phyloP scores from a whole-genome alignment of 2,113 vertebrate species.

The Tetraodon nigroviridis region DNA sequence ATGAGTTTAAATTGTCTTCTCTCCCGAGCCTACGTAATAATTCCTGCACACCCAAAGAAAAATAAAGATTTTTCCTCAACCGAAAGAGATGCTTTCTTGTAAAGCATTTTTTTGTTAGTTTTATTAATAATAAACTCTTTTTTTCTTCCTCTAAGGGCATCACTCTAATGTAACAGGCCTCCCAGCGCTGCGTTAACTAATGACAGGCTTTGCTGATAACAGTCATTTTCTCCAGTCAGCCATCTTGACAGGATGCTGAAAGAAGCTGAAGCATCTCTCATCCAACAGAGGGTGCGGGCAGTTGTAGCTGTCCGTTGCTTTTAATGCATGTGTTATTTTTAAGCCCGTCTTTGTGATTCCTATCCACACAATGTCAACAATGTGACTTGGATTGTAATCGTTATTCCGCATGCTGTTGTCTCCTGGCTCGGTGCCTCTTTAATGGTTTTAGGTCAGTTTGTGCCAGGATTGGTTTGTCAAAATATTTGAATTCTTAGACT shows the following conservation, averaged over 20 bases:
- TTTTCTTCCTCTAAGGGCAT: slow-evolving; percentile 40
- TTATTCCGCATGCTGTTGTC: background rate
- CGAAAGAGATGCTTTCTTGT: background rate
- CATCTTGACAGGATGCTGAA: slow-evolving; percentile 66
- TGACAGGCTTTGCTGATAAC: slow-evolving; percentile 61
- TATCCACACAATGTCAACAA: slow-evolving; percentile 21
- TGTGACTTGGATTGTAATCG: slow-evolving; percentile 9
- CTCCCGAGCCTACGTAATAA: slow-evolving; percentile 31
- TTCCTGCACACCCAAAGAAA: slow-evolving; percentile 14
- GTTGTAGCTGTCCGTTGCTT: slow-evolving; percentile 43
- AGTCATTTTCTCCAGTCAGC: slow-evolving; percentile 69
- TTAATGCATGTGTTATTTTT: slow-evolving; percentile 38
- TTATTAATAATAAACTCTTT: slow-evolving; percentile 15
- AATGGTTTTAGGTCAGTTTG: background rate
- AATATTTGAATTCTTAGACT: slow-evolving; percentile 2
- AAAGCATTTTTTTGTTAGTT: slow-evolving; percentile 16
- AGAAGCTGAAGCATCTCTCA: slow-evolving; percentile 49
- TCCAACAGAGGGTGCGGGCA: slow-evolving; percentile 52
- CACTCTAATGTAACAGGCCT: slow-evolving; percentile 41
- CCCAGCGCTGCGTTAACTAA: slow-evolving; percentile 54
- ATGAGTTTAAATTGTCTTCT: slow-evolving; percentile 49
- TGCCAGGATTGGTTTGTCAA: background rate
- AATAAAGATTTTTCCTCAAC: background rate
- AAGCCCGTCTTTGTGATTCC: slow-evolving; percentile 22
- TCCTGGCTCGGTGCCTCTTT: background rate